A percentile compares a stretch with the other conserved stretches of the same genome.
These are phyloP conservation scores for Liparis tanakae DNA, from an alignment of 2,797 vertebrate species.

Conservation along the genomic window DNA sequence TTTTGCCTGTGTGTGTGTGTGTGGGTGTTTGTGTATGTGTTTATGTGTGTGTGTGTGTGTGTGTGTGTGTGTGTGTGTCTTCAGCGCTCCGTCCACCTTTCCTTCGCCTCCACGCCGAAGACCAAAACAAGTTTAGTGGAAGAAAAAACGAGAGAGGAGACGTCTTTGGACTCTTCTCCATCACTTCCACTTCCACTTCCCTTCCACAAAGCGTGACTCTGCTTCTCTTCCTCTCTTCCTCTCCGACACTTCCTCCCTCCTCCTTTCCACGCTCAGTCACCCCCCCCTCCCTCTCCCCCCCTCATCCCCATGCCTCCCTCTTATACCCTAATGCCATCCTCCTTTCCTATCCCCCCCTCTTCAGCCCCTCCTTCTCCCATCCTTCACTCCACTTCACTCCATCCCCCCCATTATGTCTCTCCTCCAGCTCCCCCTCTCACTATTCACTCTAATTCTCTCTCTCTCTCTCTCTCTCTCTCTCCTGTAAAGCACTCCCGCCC, in stretches of 20 bases:
- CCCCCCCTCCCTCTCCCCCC: constrained; percentile 4
- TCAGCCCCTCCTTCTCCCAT: constrained; percentile 53
- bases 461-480: constrained; percentile 29
- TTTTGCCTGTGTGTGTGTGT: constrained; percentile 11
- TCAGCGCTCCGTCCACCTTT: constrained; percentile 21
- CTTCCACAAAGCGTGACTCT: constrained; percentile 53
- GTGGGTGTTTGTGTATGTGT: neutral
- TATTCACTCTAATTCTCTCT: constrained; percentile 65
- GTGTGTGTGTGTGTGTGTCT: constrained; percentile 12
- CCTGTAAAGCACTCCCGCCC: constrained; percentile 49
- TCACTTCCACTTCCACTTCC: constrained; percentile 32
- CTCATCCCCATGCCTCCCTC: constrained; percentile 58
- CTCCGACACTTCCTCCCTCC: constrained; percentile 17
- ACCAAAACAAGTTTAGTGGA: constrained; percentile 34
- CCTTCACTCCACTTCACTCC: constrained; percentile 64
- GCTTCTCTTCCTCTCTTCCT: constrained; percentile 31
- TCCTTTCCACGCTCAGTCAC: constrained; percentile 16
- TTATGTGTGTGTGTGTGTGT: neutral
- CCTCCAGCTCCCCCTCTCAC: constrained; percentile 56
- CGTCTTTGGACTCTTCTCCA: constrained; percentile 44
- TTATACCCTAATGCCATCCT: constrained; percentile 61
- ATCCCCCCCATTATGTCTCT: constrained; percentile 64
- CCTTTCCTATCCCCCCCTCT: constrained; percentile 51
- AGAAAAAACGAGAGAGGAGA: constrained; percentile 19
- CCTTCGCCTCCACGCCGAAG: constrained; percentile 42